phyloP scores from a whole-genome alignment of 2,888 invertebrate species.

The Tachina grossa region DNA sequence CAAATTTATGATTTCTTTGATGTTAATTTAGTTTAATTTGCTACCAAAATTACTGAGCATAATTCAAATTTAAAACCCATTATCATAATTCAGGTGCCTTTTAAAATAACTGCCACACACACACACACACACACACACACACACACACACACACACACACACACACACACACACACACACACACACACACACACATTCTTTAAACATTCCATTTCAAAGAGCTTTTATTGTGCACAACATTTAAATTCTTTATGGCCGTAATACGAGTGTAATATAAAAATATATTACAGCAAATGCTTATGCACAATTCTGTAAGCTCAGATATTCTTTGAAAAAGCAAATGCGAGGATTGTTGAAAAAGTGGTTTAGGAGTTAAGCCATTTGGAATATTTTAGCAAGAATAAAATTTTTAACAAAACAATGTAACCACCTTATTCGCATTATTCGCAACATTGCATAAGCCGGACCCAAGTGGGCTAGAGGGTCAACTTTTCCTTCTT shows the following conservation, averaged over 20 bases:
- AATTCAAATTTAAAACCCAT: slow-evolving; percentile 67
- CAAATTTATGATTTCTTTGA: slow-evolving; percentile 61
- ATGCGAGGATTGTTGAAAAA: neutral
- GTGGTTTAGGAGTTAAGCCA: neutral
- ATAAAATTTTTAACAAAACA: too few species aligned
- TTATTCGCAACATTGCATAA: too few species aligned
- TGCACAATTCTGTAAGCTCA: slow-evolving; percentile 13
- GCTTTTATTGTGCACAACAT: slow-evolving; percentile 48
- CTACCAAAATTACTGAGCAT: slow-evolving; percentile 50
- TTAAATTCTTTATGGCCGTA: slow-evolving; percentile 60
- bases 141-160: neutral
- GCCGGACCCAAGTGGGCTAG: too few species aligned
- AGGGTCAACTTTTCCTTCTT: too few species aligned
- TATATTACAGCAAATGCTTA: slow-evolving; percentile 40
- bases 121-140: neutral
- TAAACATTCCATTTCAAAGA: slow-evolving; percentile 34
- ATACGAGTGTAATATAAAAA: slow-evolving; percentile 33
- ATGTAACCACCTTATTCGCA: too few species aligned
- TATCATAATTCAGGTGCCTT: slow-evolving; percentile 68
- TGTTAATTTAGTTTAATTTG: slow-evolving; percentile 60
- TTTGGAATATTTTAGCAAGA: too few species aligned
- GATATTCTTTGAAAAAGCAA: neutral
- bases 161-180: slow-evolving; percentile 3
- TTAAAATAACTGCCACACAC: slow-evolving; percentile 25
- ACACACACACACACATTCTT: slow-evolving; percentile 1